Conservation (phyloP, 1,140 invertebrate genomes). For the Chionoecetes opilio region DNA sequence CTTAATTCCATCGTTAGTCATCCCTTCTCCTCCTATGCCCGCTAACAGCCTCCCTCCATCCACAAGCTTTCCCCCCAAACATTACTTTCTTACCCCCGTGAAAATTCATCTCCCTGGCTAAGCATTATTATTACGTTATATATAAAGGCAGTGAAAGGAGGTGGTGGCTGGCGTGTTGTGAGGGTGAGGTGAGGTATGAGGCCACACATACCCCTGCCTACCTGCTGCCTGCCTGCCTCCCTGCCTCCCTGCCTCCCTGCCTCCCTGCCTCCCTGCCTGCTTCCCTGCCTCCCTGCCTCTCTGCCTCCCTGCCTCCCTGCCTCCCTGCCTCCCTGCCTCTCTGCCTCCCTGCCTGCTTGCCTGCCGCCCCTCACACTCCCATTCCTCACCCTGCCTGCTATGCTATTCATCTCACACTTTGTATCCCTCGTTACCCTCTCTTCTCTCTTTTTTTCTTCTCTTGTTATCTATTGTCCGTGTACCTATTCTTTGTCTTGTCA, state of each 20-base stretch:
- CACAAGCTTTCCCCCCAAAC: background rate
- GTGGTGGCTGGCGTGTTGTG: background rate
- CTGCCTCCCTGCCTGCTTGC: background rate
- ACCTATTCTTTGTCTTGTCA: no score
- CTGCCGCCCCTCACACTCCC: background rate
- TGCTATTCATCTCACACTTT: no score
- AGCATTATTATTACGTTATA: background rate
- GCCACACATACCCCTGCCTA: background rate
- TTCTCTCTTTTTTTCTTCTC: no score
- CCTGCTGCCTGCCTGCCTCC: background rate
- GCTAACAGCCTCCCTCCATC: no score
- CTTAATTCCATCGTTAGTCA: background rate
- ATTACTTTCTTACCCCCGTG: background rate
- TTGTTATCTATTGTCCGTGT: no score
- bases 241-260: no score
- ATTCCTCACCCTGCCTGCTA: background rate
- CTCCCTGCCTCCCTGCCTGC: background rate
- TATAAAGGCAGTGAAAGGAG: background rate
- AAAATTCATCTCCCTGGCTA: background rate
- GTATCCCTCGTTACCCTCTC: background rate
- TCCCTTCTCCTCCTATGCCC: background rate
- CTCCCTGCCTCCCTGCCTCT: no score
- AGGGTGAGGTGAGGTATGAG: background rate
- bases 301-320: background rate
- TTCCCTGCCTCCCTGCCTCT: no score